Conservation (phyloP, 2,113 vertebrate genomes). For the Turdus rufiventris region DNA sequence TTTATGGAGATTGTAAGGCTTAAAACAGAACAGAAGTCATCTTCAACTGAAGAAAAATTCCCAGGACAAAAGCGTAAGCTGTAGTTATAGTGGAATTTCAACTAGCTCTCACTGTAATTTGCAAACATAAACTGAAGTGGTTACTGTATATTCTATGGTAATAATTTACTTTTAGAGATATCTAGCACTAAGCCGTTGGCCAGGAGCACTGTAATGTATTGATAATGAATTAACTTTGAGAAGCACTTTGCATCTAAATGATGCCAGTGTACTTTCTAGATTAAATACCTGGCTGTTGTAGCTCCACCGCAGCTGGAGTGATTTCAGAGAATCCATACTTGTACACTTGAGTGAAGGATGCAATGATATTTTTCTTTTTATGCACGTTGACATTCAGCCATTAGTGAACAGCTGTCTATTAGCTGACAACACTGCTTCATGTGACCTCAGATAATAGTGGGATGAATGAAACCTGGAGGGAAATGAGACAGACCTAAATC, state of each 20-base stretch:
- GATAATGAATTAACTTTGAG: neutral
- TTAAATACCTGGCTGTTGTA: neutral
- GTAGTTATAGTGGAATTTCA: neutral
- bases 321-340: neutral
- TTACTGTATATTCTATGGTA: neutral
- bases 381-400: neutral
- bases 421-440: neutral
- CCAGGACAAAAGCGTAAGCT: neutral
- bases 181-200: neutral
- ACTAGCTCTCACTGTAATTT: neutral
- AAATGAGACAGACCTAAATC: neutral
- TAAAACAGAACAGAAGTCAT: neutral
- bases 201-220: neutral
- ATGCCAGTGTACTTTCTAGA: neutral
- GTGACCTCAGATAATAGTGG: neutral
- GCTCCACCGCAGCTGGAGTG: neutral
- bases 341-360: neutral
- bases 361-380: neutral
- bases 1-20: neutral
- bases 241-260: neutral
- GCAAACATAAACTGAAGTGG: neutral
- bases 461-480: neutral
- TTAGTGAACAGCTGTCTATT: neutral
- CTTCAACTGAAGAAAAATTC: neutral
- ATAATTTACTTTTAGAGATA: neutral